Percentiles rank a stretch among this genome's conserved stretches.
Conservation (phyloP, 2,113 vertebrate genomes). For the Cricetomys ansorgei region DNA sequence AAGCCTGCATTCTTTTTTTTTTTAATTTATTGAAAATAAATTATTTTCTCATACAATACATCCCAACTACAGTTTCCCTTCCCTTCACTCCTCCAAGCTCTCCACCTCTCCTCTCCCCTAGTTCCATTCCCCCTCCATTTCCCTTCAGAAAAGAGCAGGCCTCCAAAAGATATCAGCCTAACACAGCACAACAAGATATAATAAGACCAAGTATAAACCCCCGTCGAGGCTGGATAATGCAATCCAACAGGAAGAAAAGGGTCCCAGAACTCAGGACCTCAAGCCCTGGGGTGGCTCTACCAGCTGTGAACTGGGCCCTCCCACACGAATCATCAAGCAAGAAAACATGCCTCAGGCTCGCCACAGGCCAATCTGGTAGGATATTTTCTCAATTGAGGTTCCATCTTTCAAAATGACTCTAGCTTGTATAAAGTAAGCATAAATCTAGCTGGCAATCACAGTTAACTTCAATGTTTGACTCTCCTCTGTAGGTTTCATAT, state of each 20-base stretch:
- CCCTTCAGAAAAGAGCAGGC: no score
- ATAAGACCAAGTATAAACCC: no score
- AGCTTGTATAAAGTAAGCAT: background rate
- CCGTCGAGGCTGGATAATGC: no score
- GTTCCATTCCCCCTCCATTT: no score
- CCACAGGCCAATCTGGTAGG: background rate
- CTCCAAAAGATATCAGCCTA: no score
- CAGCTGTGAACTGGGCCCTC: background rate
- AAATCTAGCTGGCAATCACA: background rate
- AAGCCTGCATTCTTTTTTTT: background rate
- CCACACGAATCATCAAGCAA: background rate
- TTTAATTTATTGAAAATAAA: no score
- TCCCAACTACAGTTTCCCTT: no score
- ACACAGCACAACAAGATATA: no score
- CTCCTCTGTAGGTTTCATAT: conserved; percentile 32
- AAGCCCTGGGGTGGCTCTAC: background rate
- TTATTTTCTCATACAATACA: no score
- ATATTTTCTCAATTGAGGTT: background rate
- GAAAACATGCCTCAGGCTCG: background rate
- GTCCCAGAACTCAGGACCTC: background rate
- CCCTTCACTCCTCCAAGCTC: no score
- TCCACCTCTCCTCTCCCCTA: no score
- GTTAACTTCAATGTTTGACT: background rate
- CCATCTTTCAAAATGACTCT: background rate
- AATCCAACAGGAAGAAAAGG: no score